Evolutionary conservation across 1,140 invertebrate genomes (phyloP), one percentile per base, ranked within the genome.

Genomic region (Dinothrombium tinctorium): DNA sequence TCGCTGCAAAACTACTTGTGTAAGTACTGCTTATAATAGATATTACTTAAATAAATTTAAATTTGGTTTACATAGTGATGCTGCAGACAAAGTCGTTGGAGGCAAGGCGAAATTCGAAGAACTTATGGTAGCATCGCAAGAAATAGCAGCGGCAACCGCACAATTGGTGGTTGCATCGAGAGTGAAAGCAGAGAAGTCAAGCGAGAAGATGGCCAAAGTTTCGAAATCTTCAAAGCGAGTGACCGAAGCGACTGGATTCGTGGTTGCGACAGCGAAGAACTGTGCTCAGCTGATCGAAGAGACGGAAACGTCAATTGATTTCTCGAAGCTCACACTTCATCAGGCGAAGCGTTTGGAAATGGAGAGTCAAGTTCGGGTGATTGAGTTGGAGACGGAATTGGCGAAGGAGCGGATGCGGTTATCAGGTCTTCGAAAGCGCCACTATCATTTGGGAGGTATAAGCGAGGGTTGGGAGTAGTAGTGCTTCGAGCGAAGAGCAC

Each of bases 81-180:
- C 83, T 15, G 87, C 89, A 14, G 87, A 96, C 60, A 81, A 83
- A 59, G 78, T 87, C 11, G 78, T 94, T 19, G 68, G 66, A 37
- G 77, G 74, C 15, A 68, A 76, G 45, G 82, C 78, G 1, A 89
- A 89, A 55, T 75, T 92, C 55, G 84, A 92, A 53, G 75, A 86
- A 50, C 62, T 98, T 17, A 78, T 94, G 41, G 92, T 90, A 4
- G 87, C 87, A 20, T 87, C 90, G 15, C 84, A 95, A 61, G 86
- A 92, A 53, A 94, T 98, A 48, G 83, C 86, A 6, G 92, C 87
- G 5, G 86, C 81, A 47, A 95, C 89, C 4, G 86, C 87, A 25
- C 90, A 96, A 59, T 63, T 98, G 33, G 90, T 95, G 15, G 86
- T 95, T 11, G 83, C 90, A 1, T 48, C 49, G 19, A 35, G 60